Evolutionary conservation across 2,888 invertebrate species (phyloP).

Genomic region (Drosophila anceps): DNA sequence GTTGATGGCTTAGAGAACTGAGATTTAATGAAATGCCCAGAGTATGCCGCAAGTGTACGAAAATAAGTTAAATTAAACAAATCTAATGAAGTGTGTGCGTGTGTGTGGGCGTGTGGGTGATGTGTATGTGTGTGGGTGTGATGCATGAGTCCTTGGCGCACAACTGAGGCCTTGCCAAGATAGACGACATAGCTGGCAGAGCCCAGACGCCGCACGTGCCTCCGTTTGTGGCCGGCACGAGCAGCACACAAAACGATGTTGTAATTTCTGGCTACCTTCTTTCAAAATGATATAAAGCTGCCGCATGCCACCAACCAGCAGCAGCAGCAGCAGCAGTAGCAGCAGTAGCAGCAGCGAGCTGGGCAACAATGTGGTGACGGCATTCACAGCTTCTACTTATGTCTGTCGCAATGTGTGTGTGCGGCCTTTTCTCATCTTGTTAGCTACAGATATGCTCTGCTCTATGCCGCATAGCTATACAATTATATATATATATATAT

Average conservation of each 20-base stretch:
- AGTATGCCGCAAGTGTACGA: slow-evolving; percentile 44
- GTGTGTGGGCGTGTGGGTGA: slow-evolving; percentile 29
- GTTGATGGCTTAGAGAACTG: slow-evolving; percentile 32
- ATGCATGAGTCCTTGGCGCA: slow-evolving; percentile 45
- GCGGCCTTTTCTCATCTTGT: slow-evolving; percentile 3
- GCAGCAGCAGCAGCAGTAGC: slow-evolving; percentile 10
- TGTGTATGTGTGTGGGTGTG: slow-evolving; percentile 21
- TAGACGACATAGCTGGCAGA: slow-evolving; percentile 55
- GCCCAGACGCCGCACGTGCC: slow-evolving; percentile 60
- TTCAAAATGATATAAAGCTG: slow-evolving; percentile 62
- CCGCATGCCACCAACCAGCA: slow-evolving; percentile 24
- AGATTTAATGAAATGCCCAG: slow-evolving; percentile 63
- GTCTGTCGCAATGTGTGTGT: slow-evolving; percentile 8
- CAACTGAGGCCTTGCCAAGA: slow-evolving; percentile 52
- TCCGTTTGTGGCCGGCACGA: slow-evolving; percentile 51
- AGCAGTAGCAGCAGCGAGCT: not conserved
- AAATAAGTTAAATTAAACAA: slow-evolving; percentile 78
- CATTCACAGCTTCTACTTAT: slow-evolving; percentile 29
- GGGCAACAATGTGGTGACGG: slow-evolving; percentile 49
- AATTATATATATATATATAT: not conserved
- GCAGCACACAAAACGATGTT: slow-evolving; percentile 49
- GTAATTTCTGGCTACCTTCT: slow-evolving; percentile 71
- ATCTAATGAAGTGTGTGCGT: slow-evolving; percentile 69
- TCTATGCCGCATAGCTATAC: not conserved
- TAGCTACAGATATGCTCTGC: not conserved